A percentile compares a stretch with the other conserved stretches of the same genome.
These are phyloP conservation scores for Siderastrea siderea DNA, from an alignment of 92 coral and sea anemone genomes.

Conservation along the genomic window DNA sequence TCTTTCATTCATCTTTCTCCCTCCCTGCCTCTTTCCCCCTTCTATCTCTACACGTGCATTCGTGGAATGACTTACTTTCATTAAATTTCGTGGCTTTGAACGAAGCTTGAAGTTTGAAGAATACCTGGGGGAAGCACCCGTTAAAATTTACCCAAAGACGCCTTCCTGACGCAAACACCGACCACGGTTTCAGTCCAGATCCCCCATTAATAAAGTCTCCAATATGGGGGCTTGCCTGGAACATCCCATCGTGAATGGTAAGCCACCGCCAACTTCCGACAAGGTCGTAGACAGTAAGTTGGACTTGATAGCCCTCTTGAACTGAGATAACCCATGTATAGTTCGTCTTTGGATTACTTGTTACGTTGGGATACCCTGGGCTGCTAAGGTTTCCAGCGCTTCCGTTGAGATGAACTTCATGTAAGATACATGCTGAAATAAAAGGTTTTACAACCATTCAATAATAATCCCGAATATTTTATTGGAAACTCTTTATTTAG, in stretches of 20 bases:
- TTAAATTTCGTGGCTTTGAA: not conserved
- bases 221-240: not conserved
- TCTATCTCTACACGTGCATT: too few relatives aligned
- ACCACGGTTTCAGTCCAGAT: not conserved
- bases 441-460: not conserved
- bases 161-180: not conserved
- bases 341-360: not conserved
- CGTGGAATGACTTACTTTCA: not conserved
- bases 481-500: too few relatives aligned
- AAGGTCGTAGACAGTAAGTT: not conserved
- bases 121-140: not conserved
- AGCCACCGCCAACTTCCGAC: not conserved
- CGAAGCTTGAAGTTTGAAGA: not conserved
- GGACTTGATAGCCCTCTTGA: not conserved
- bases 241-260: not conserved
- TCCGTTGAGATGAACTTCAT: not conserved
- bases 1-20: not conserved
- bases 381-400: conserved; percentile 2
- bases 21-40: too few relatives aligned
- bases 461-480: not conserved
- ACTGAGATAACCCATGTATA: conserved; percentile 1
- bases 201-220: not conserved
- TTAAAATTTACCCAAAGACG: not conserved
- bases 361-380: not conserved
- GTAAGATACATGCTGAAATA: not conserved